A percentile compares a stretch with the other conserved stretches of the same genome.
These are phyloP conservation scores for Leptogaster cylindrica DNA, from an alignment of 2,888 invertebrate genomes.

Conservation along the genomic window DNA sequence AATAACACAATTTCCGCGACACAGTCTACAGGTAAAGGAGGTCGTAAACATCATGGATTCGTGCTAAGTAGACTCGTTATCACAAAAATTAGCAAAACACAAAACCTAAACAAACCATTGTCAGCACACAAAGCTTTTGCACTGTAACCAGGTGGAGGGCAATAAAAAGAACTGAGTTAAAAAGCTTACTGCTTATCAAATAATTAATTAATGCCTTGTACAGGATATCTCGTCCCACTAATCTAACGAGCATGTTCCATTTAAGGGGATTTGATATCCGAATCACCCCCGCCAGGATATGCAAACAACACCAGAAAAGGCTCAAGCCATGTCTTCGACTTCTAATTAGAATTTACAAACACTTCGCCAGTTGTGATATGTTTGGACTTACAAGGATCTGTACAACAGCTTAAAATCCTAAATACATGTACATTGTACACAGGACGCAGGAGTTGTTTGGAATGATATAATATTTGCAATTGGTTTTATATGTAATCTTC, in stretches of 20 bases:
- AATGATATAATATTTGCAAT: no score
- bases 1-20: conserved; percentile 17
- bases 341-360: no score
- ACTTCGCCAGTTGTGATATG: no score
- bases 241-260: conserved; percentile 34
- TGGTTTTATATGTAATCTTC: no score
- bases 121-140: conserved; percentile 6
- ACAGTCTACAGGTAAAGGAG: conserved; percentile 2
- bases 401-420: no score
- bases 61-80: conserved; percentile 12
- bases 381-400: no score
- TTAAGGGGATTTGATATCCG: conserved; percentile 18
- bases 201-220: conserved; percentile 40
- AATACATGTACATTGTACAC: no score
- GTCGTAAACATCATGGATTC: neutral
- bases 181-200: conserved; percentile 25
- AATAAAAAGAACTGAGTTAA: conserved; percentile 1
- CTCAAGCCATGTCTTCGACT: no score
- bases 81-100: conserved; percentile 30
- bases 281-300: no score
- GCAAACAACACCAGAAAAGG: no score
- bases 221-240: conserved; percentile 1
- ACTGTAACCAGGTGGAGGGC: neutral
- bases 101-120: neutral
- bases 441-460: no score